A percentile compares a stretch with the other conserved stretches of the same genome.
Evolutionary conservation across 2,113 vertebrate genomes (phyloP).

Genomic region (Noctilio leporinus): DNA sequence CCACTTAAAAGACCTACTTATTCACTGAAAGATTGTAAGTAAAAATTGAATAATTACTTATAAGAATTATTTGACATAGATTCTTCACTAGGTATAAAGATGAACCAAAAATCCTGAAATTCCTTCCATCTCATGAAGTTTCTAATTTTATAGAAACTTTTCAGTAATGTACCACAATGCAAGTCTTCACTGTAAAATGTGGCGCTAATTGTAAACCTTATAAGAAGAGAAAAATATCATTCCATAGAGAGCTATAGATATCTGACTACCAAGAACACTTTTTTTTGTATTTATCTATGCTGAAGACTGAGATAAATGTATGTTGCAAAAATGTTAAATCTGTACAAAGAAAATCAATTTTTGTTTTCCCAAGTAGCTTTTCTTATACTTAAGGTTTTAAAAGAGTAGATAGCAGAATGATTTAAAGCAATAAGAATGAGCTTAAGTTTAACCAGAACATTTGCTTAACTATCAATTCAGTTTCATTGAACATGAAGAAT

Average conservation of each 20-base stretch:
- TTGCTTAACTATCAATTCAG: slow-evolving; percentile 36
- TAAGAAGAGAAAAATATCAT: neutral
- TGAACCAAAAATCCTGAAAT: neutral
- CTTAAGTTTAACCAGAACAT: slow-evolving; percentile 20
- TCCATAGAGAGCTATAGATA: neutral
- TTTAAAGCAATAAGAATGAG: slow-evolving; percentile 18
- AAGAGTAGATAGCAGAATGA: neutral
- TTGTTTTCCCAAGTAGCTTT: neutral
- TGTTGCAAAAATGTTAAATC: neutral
- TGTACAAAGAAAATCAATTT: neutral
- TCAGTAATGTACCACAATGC: neutral
- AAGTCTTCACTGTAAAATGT: neutral
- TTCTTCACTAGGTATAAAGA: neutral
- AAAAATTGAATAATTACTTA: neutral
- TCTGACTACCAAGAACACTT: neutral
- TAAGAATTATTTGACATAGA: neutral
- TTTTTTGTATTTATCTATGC: neutral
- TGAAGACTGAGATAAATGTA: neutral
- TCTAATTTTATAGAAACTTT: neutral
- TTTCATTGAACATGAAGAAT: slow-evolving; percentile 3
- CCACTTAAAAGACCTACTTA: neutral
- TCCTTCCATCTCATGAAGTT: neutral
- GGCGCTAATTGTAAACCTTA: neutral
- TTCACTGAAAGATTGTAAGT: neutral
- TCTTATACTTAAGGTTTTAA: neutral